Percentiles rank a stretch among this genome's conserved stretches.
Conservation (phyloP, 2,113 vertebrate species). For the Syngnathus scovelli region DNA sequence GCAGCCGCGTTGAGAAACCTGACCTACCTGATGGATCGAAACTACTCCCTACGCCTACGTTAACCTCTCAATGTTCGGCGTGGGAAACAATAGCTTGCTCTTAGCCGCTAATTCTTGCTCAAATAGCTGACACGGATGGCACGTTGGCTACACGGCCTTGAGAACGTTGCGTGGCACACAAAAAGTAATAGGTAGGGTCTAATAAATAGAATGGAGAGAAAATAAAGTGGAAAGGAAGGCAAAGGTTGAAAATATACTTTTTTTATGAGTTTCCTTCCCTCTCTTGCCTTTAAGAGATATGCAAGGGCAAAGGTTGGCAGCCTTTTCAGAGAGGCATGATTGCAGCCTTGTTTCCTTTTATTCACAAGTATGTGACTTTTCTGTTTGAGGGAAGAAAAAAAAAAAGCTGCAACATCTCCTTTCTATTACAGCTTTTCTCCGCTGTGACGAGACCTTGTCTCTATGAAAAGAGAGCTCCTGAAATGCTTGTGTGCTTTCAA, state of each 20-base stretch:
- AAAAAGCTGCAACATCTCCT: conserved; percentile 41
- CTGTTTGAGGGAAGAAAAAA: conserved; percentile 31
- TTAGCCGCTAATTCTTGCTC: conserved; percentile 61
- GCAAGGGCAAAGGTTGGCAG: conserved; percentile 54
- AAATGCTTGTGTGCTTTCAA: conserved; percentile 47
- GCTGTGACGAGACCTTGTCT: conserved; percentile 52
- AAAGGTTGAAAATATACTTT: conserved; percentile 36
- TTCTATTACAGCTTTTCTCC: conserved; percentile 49
- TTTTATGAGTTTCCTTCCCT: conserved; percentile 24
- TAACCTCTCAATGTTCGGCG: conserved; percentile 63
- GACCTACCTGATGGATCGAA: conserved; percentile 80
- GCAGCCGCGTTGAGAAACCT: conserved; percentile 76
- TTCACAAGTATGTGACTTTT: conserved; percentile 66
- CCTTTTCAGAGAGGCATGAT: conserved; percentile 64
- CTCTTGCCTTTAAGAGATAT: conserved; percentile 47
- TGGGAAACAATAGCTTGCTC: conserved; percentile 69
- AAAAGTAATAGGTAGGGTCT: conserved; percentile 32
- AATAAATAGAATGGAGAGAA: conserved; percentile 13
- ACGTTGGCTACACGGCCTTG: conserved; percentile 23
- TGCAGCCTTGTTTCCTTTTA: conserved; percentile 66
- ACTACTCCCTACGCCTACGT: conserved; percentile 74
- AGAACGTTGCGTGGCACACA: conserved; percentile 2
- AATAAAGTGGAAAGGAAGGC: conserved; percentile 11
- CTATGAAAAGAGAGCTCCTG: conserved; percentile 47
- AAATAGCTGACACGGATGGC: conserved; percentile 50